Conservation (phyloP, 2,797 vertebrate species). For the Diceros bicornis region DNA sequence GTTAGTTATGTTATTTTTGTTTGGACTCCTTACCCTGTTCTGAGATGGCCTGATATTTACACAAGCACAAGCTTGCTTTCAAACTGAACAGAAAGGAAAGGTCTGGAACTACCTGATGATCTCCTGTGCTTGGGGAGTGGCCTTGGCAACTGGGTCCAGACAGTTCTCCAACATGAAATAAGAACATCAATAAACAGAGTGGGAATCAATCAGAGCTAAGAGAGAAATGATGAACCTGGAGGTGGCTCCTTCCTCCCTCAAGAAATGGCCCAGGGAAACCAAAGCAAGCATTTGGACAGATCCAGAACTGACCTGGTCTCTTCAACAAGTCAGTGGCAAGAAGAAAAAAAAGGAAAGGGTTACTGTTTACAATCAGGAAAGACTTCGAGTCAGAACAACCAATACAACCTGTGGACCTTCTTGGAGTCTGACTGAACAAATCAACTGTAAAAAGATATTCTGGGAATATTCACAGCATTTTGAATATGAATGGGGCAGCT, state of each 20-base stretch:
- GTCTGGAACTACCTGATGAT: not conserved
- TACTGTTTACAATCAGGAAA: not conserved
- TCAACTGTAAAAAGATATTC: not conserved
- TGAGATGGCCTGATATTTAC: not conserved
- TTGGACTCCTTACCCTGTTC: not conserved
- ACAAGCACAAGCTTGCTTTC: not conserved
- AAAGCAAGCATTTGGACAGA: not conserved
- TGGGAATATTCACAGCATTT: not conserved
- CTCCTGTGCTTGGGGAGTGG: fast-evolving
- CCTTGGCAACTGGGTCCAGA: not conserved
- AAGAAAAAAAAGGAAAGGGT: not conserved
- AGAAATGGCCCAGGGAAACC: not conserved
- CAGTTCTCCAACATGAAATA: not conserved
- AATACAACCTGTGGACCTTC: not conserved
- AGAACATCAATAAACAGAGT: not conserved
- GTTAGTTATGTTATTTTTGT: not conserved
- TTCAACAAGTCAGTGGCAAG: not conserved
- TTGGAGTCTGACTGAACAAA: not conserved
- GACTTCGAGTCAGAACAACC: not conserved
- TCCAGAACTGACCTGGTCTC: not conserved
- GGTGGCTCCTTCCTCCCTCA: not conserved
- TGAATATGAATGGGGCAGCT: not conserved
- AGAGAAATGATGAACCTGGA: not conserved
- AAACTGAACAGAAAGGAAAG: not conserved
- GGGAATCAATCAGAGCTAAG: fast-evolving